A percentile compares a stretch with the other conserved stretches of the same genome.
Evolutionary conservation across 1,140 invertebrate genomes (phyloP).

Genomic region (Atta texana): DNA sequence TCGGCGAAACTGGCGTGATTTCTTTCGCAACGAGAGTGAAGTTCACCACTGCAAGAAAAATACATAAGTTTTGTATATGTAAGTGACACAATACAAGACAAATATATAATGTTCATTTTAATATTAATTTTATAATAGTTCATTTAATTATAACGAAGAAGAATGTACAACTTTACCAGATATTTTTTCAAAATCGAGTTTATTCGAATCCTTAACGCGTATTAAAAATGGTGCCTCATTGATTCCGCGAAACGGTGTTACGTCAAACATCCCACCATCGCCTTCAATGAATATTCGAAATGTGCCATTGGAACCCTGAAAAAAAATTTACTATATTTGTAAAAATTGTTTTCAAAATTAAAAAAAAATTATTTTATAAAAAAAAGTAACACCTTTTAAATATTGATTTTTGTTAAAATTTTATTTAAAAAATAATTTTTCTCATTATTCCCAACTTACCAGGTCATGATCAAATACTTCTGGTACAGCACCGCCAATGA

Average conservation of each 20-base stretch:
- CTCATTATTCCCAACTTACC: conserved; percentile 85
- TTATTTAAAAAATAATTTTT: background rate
- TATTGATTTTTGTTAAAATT: background rate
- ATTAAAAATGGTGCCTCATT: conserved; percentile 97
- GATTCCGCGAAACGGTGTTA: conserved; percentile 94
- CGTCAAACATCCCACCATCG: conserved; percentile 94
- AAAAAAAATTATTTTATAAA: background rate
- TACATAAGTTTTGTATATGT: background rate
- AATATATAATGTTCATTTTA: background rate
- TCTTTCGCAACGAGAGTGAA: conserved; percentile 95
- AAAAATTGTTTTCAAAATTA: conserved; percentile 2
- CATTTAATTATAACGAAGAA: background rate
- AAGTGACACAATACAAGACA: background rate
- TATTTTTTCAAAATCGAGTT: conserved; percentile 94
- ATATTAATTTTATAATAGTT: background rate
- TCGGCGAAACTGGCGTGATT: conserved; percentile 90
- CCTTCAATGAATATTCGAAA: conserved; percentile 94
- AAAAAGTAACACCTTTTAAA: background rate
- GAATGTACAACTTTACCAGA: conserved; percentile 81
- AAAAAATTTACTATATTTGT: conserved; percentile 64
- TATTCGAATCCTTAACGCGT: conserved; percentile 93
- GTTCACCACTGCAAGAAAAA: conserved; percentile 89
- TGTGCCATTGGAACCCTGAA: conserved; percentile 96
- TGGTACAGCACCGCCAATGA: conserved; percentile 92
- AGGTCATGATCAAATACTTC: conserved; percentile 97